Base-by-base conservation (phyloP, 2,113 vertebrate genomes). In the Dermatemys mawii region DNA sequence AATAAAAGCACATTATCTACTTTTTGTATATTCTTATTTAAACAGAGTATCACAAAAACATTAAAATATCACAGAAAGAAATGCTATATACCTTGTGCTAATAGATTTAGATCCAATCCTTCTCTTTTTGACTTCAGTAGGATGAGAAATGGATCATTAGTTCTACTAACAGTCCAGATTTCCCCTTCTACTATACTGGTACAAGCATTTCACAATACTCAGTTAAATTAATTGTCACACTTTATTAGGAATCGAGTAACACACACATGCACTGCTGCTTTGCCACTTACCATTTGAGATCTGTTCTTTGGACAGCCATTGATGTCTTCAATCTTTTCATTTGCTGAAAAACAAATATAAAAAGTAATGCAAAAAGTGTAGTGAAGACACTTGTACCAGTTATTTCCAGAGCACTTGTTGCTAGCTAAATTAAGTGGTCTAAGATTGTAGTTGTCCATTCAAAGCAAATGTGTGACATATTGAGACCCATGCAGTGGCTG, bases 311-410 rank as follows among this genome's bases (percentile, higher is more conserved):
- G 99, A 97, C 99, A 99, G 98, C 99, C 99, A 98, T 99, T 99
- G 98, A 99, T 99, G 93, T 99, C 99, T 95, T 98, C 99, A 83
- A 99, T 99, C 98, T 99, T 99, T 96, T 99, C 99, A 97, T 99
- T 99, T 96, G 99, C 99, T 99, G 98, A 78, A 97, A 98, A 96
- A 87, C 48, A 92, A 92, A 90, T 90, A 97, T 85, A 93, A 89
- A 89, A 19, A 95, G 90, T 95, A 89, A 95, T 82, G 54, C 13
- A 95, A 93, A 91, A 93, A 38, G 82, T 78, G 19, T 53, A 86
- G 12, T 53, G 78, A 86, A 84, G 60, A 88, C 12, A 78, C 83
- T 81, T 92, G 83, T 86, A 91, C 48, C 48, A 89, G 12, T 35
- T 92, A 97, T 83, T 93, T 51, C 89, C 82, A 92, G 85, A 93